Evolutionary conservation across 1,140 invertebrate genomes (phyloP), one percentile per base, ranked within the genome.

Genomic region (Brachionus koreanus): DNA sequence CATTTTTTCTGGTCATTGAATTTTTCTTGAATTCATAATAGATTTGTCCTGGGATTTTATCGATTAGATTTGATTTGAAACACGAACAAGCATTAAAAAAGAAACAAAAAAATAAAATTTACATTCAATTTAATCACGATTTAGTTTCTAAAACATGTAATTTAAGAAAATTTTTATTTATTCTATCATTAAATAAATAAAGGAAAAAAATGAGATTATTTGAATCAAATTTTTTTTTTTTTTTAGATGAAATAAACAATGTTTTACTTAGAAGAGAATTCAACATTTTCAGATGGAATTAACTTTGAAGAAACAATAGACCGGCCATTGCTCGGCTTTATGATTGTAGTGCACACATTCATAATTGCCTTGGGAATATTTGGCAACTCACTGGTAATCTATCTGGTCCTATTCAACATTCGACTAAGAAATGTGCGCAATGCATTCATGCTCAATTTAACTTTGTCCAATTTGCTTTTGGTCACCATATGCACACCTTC

Each of bases 401-500:
- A 79, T 43, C 19, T 79, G 12, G 76, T 79, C 0, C 10, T 79
- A 25, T 61, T 25, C 35, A 79, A 65, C 23, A 57, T 61, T 35
- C 29, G 37, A 4, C 61, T 79, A 25, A 35, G 76, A 61, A 79
- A 57, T 65, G 76, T 79, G n/a, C 76, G 76, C 19, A 79, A 79
- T 35, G 76, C 76, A 23, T 79, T 79, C 37, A 61, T 79, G 23
- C 25, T 79, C 52, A 79, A 79, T 43, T 33, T 79, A 0, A 79
- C 76, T 10, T 10, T 79, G 16, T 79, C 76, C 2, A 79, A 79
- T 49, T 52, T 79, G 16, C 39, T 79, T 19, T 25, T 79, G 6
- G 49, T 79, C 13, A 61, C 76, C 16, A 79, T 79, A 33, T 79
- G 76, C 57, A 79, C 76, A 13, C 76, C 76, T 23, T 79, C 76